Evolutionary conservation across 1,140 invertebrate species (phyloP).

Genomic region (Euborellia annulipes): DNA sequence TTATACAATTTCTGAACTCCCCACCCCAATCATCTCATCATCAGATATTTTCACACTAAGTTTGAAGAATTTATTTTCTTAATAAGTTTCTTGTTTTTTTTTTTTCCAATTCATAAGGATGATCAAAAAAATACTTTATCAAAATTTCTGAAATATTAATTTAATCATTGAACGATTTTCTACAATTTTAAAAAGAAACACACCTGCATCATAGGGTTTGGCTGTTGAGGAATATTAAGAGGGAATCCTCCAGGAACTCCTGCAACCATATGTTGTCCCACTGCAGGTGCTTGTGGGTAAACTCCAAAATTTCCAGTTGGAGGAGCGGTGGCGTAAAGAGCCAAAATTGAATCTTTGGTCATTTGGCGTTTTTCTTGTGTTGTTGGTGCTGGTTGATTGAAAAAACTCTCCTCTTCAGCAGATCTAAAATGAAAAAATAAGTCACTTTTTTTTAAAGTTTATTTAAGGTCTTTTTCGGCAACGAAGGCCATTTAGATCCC

Average conservation of each 20-base stretch:
- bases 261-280: conserved; percentile 4
- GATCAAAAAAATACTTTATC: no score
- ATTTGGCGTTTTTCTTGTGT: conserved; percentile 63
- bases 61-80: no score
- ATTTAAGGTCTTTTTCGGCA: no score
- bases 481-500: no score
- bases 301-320: conserved; percentile 10
- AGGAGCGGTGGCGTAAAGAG: conserved; percentile 60
- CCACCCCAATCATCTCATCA: no score
- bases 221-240: neutral
- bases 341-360: conserved; percentile 87
- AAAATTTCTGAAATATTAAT: conserved; percentile 1
- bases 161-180: no score
- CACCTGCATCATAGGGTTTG: neutral
- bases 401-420: conserved; percentile 76
- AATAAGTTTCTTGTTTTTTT: no score
- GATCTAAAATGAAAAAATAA: conserved; percentile 23
- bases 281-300: conserved; percentile 2
- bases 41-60: no score
- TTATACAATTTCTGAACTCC: no score
- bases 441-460: no score
- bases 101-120: no score
- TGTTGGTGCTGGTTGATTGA: conserved; percentile 63
- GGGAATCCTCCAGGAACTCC: neutral
- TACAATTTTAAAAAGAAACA: no score